Evolutionary conservation across 2,113 vertebrate genomes (phyloP).

Genomic region (Mesembrinibis cayennensis): DNA sequence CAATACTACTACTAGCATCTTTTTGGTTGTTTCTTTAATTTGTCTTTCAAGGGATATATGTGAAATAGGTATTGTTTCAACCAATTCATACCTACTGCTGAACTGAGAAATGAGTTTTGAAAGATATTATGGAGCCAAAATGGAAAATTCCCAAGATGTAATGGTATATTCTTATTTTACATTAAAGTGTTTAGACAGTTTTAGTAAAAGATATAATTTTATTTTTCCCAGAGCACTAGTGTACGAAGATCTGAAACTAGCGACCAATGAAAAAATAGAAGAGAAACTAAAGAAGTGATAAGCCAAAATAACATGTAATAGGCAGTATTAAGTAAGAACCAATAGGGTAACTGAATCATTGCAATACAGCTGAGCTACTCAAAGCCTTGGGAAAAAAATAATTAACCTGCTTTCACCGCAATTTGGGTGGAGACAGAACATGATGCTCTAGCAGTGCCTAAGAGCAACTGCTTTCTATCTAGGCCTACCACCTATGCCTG

Average conservation of each 20-base stretch:
- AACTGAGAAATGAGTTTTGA: background rate
- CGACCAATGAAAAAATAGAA: background rate
- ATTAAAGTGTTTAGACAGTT: background rate
- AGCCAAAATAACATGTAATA: background rate
- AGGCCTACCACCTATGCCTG: background rate
- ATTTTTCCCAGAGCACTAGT: background rate
- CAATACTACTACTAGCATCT: background rate
- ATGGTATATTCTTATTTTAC: background rate
- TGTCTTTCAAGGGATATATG: background rate
- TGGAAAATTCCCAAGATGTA: background rate
- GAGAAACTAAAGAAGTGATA: background rate
- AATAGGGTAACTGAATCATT: background rate
- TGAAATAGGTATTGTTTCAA: background rate
- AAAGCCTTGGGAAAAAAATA: background rate
- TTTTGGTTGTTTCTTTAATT: background rate
- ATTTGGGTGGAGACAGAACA: background rate
- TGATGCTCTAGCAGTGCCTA: background rate
- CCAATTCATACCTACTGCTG: background rate
- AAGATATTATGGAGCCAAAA: background rate
- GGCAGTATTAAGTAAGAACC: background rate
- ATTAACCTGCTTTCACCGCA: background rate
- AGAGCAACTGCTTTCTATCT: background rate
- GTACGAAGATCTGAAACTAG: background rate
- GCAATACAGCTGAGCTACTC: background rate
- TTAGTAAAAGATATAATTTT: background rate